Evolutionary conservation across 1,140 invertebrate genomes (phyloP).

Genomic region (Pseudomyrmex cubaensis): DNA sequence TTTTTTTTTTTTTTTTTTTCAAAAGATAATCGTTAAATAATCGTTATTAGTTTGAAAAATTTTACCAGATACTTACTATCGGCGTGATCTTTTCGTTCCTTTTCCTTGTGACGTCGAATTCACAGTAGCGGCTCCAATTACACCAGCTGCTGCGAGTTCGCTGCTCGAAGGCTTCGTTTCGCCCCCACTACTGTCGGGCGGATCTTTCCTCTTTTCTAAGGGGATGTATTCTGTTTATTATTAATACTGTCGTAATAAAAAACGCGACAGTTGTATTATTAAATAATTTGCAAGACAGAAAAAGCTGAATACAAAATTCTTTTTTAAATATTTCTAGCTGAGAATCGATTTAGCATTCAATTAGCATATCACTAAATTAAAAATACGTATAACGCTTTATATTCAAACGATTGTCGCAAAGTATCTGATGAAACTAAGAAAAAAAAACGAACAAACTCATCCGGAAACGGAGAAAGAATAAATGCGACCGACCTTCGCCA

Average conservation of each 20-base stretch:
- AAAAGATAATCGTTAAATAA: neutral
- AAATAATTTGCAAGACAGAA: conserved; percentile 11
- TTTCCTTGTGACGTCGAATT: conserved; percentile 87
- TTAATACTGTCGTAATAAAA: conserved; percentile 68
- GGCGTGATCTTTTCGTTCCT: conserved; percentile 89
- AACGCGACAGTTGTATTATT: neutral
- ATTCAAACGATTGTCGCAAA: neutral
- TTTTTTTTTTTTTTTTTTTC: neutral
- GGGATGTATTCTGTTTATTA: conserved; percentile 84
- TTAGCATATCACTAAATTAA: neutral
- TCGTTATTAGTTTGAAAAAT: neutral
- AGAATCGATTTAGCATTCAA: neutral
- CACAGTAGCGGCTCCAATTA: conserved; percentile 86
- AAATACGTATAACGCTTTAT: neutral
- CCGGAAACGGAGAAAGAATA: conserved; percentile 56
- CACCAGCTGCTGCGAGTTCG: conserved; percentile 82
- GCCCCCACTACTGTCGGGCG: conserved; percentile 87
- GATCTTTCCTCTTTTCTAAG: conserved; percentile 95
- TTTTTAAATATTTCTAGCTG: no score
- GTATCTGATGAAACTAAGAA: conserved; percentile 25
- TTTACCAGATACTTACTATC: conserved; percentile 89
- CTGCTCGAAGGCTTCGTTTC: conserved; percentile 91
- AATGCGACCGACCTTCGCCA: conserved; percentile 59
- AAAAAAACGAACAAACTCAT: conserved; percentile 18
- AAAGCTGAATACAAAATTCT: neutral